Base-by-base conservation (phyloP, 2,888 invertebrate genomes). In the Epinotia ramella region DNA sequence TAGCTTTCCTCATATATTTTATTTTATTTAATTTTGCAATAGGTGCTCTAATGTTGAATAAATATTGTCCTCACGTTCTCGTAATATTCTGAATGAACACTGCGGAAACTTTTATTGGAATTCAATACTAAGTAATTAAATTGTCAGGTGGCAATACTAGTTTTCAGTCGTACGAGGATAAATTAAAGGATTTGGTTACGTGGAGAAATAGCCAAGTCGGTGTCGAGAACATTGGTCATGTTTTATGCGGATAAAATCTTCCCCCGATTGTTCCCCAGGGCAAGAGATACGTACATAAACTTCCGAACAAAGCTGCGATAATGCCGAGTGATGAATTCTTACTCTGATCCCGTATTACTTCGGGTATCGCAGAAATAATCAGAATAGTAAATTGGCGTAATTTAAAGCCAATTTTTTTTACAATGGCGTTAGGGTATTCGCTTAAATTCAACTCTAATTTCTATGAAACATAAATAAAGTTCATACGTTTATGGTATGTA, bases 221-320 rank as follows among this genome's bases (percentile, higher is more conserved):
- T 60, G 28, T 60, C 60, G n/a, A 5, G 33, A 66, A n/a, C 53
- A 66, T 28, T 7, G 66, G 53, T 18, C n/a, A 53, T 56, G 18
- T 66, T 53, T 66, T 66, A 66, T n/a, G 53, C 11, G 53, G 49
- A 53, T 56, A 56, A 44, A 40, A 57, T 68, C 57, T 68, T 57
- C 20, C 40, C 57, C 6, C 12, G 12, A 18, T 33, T 24, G n/a
- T 53, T 40, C 56, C 18, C 67, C 33, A 16, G 56, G 40, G 56
- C 40, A 40, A 56, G 66, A 56, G 33, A 56, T n/a, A 40, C 13
- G 13, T n/a, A n/a, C 6, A 53, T 60, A 13, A 28, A 33, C 60
- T 62, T 62, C 33, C 33, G 62, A 16, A n/a, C 7, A 33, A 33
- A 62, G 44, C 53, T 33, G 18, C 18, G 18, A 67, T 67, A 46